Conservation (phyloP, 1,140 invertebrate genomes). For the Stratiolaelaps scimitus region DNA sequence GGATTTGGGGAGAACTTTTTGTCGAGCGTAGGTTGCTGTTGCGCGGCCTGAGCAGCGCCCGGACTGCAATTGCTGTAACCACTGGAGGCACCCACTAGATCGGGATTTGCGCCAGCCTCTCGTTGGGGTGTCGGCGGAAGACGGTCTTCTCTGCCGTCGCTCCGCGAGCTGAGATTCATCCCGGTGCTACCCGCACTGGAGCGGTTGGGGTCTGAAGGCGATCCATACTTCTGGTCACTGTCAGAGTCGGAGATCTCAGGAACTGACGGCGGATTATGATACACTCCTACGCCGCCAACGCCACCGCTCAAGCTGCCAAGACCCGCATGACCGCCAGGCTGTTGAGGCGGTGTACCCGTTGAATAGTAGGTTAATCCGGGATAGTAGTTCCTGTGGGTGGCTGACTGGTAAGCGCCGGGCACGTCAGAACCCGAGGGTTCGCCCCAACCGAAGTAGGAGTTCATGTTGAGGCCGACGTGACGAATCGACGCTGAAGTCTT, state of each 20-base stretch:
- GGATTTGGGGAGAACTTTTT: constrained; percentile 25
- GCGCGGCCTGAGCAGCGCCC: neutral
- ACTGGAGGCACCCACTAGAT: neutral
- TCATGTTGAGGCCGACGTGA: constrained; percentile 21
- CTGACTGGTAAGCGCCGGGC: constrained; percentile 15
- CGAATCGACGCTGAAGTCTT: neutral
- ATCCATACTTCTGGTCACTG: constrained; percentile 26
- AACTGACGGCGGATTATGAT: constrained; percentile 24
- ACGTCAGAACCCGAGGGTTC: constrained; percentile 27
- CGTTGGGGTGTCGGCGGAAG: constrained; percentile 14
- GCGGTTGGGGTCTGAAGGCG: constrained; percentile 16
- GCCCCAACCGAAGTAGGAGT: constrained; percentile 26
- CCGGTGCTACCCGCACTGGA: constrained; percentile 15
- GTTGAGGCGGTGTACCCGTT: constrained; percentile 8
- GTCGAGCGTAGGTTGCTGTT: constrained; percentile 7
- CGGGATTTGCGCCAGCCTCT: constrained; percentile 2
- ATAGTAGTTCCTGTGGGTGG: constrained; percentile 23
- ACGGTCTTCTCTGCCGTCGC: constrained; percentile 12
- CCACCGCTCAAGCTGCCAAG: no score
- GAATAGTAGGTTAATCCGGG: constrained; percentile 17
- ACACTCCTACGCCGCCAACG: neutral
- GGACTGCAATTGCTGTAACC: constrained; percentile 24
- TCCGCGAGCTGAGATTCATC: constrained; percentile 27
- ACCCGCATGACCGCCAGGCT: constrained; percentile 6
- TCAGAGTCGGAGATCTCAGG: constrained; percentile 10